A percentile compares a stretch with the other conserved stretches of the same genome.
Evolutionary conservation across 2,113 vertebrate species (phyloP).

Genomic region (Zeus faber): DNA sequence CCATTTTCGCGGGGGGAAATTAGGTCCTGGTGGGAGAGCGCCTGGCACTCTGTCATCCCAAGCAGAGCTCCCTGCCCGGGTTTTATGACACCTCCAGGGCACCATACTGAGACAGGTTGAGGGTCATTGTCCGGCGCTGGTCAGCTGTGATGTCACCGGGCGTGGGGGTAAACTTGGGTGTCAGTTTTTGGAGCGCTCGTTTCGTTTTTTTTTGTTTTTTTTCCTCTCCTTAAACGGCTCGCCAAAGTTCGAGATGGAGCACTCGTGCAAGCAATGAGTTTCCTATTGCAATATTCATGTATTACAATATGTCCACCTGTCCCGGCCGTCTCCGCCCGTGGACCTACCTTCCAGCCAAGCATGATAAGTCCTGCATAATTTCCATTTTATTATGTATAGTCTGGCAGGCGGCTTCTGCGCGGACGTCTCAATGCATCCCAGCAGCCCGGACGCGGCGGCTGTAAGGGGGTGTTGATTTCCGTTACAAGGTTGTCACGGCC

Average conservation of each 20-base stretch:
- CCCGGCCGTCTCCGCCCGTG: background rate
- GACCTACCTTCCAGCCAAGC: constrained; percentile 17
- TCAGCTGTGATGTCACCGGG: constrained; percentile 69
- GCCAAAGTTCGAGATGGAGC: constrained; percentile 50
- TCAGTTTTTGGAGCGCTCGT: constrained; percentile 51
- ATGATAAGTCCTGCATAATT: constrained; percentile 65
- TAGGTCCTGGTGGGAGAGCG: constrained; percentile 74
- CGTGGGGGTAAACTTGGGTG: constrained; percentile 58
- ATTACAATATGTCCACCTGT: constrained; percentile 31
- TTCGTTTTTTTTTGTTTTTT: too few relatives aligned
- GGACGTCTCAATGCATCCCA: constrained; percentile 26
- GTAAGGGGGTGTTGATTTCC: constrained; percentile 71
- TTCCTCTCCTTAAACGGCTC: too few relatives aligned
- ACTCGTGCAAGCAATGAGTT: constrained; percentile 10
- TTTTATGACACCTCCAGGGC: constrained; percentile 73
- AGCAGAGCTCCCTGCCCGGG: constrained; percentile 62
- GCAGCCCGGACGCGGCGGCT: constrained; percentile 45
- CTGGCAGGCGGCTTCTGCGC: constrained; percentile 41
- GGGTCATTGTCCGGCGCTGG: constrained; percentile 70
- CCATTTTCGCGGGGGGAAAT: constrained; percentile 78
- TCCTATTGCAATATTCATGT: constrained; percentile 61
- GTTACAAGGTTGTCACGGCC: constrained; percentile 68
- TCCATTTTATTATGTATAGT: constrained; percentile 61
- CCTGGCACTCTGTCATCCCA: constrained; percentile 73
- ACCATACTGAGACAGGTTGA: constrained; percentile 73